phyloP scores from a whole-genome alignment of 1,140 invertebrate species.

The Saxidomus purpurata region DNA sequence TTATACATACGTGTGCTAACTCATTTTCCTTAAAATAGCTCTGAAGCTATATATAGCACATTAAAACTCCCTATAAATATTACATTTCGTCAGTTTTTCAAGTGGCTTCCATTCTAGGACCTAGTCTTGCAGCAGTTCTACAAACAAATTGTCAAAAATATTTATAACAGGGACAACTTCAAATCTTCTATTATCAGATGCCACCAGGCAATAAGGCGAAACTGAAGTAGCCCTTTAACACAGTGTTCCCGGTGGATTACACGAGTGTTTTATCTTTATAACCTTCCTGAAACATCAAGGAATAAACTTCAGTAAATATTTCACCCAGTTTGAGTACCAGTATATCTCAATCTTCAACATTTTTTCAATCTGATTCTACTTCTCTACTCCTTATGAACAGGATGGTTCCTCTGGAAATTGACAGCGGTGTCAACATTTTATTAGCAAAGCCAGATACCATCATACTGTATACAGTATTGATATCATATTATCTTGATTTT shows the following conservation, averaged over 20 bases:
- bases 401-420: background rate
- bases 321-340: background rate
- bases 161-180: too few species aligned
- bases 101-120: too few species aligned
- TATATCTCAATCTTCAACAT: background rate
- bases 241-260: background rate
- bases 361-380: background rate
- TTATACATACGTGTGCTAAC: background rate
- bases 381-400: background rate
- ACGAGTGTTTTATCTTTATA: conserved; percentile 25
- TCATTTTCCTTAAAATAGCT: background rate
- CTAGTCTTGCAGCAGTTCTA: too few species aligned
- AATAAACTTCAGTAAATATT: conserved; percentile 11
- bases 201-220: background rate
- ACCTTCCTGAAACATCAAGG: background rate
- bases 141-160: too few species aligned
- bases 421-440: too few species aligned
- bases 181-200: background rate
- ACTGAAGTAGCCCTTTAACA: background rate
- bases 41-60: too few species aligned
- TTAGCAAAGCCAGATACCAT: too few species aligned
- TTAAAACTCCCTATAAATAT: too few species aligned
- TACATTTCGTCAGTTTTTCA: too few species aligned
- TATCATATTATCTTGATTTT: too few species aligned
- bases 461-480: too few species aligned